Conservation (phyloP, 2,888 invertebrate genomes). For the Dicycla oo region DNA sequence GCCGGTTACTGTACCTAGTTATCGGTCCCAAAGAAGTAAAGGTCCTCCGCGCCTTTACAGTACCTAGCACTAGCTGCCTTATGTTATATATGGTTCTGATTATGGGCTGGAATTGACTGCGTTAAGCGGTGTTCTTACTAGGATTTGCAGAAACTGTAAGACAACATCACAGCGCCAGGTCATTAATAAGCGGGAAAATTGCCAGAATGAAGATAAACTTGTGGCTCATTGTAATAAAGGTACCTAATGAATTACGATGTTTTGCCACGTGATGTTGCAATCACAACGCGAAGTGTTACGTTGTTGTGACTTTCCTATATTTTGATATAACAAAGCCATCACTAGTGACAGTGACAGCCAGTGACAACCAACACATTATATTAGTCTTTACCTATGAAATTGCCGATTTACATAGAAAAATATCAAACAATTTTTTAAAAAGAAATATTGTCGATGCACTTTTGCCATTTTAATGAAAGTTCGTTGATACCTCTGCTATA, state of each 20-base stretch:
- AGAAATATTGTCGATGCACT: no score
- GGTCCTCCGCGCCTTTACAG: no score
- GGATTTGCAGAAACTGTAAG: not conserved
- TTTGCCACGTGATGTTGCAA: constrained; percentile 10
- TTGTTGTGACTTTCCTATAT: constrained; percentile 10
- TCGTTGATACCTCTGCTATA: no score
- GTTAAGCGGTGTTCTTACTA: not conserved
- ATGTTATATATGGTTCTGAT: not conserved
- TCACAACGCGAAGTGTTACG: constrained; percentile 5
- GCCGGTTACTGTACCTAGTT: no score
- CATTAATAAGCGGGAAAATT: constrained; percentile 14
- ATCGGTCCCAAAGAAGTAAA: no score
- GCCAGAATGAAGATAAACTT: not conserved
- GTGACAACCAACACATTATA: not conserved
- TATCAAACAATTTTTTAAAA: no score
- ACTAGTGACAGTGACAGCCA: not conserved
- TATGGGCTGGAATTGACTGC: not conserved
- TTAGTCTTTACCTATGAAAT: no score
- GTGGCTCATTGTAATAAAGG: constrained; percentile 7
- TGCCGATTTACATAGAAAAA: no score
- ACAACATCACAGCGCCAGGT: not conserved
- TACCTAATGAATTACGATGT: constrained; percentile 12
- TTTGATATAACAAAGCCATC: constrained; percentile 30
- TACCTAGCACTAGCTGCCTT: no score
- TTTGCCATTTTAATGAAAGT: no score